Percentiles rank a stretch among this genome's conserved stretches.
phyloP scores from a whole-genome alignment of 2,888 invertebrate genomes.

The Nipponacmea schrenckii region DNA sequence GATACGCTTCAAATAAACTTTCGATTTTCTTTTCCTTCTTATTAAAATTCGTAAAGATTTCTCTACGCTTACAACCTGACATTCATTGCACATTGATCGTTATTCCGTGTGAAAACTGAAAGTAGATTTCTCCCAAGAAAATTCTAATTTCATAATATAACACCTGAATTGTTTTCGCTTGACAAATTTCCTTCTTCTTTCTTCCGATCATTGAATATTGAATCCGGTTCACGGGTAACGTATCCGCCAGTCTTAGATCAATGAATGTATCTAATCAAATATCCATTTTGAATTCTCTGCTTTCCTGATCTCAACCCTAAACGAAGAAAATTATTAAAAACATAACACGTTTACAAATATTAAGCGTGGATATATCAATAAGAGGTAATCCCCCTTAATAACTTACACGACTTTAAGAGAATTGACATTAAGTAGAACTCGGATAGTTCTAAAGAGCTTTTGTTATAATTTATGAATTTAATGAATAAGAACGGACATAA shows the following conservation, averaged over 20 bases:
- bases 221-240: not conserved
- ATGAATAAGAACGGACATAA: constrained; percentile 5
- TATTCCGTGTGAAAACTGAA: not conserved
- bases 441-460: not conserved
- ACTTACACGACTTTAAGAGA: not conserved
- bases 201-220: too few species aligned
- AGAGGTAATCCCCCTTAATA: not conserved
- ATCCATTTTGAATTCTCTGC: not conserved
- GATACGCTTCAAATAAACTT: not conserved
- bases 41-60: not conserved
- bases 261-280: not conserved
- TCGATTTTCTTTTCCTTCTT: not conserved
- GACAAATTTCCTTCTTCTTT: not conserved
- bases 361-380: constrained; percentile 2
- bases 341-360: not conserved
- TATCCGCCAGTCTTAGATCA: not conserved
- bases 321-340: not conserved
- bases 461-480: constrained; percentile 7
- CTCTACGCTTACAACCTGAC: not conserved
- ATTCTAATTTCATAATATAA: not conserved
- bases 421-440: constrained; percentile 3
- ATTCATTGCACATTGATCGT: not conserved
- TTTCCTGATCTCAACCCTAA: not conserved
- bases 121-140: not conserved
- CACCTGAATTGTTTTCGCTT: not conserved